Evolutionary conservation across 2,888 invertebrate species (phyloP), one percentile per base, ranked within the genome.

Genomic region (Pedicia rivosa): DNA sequence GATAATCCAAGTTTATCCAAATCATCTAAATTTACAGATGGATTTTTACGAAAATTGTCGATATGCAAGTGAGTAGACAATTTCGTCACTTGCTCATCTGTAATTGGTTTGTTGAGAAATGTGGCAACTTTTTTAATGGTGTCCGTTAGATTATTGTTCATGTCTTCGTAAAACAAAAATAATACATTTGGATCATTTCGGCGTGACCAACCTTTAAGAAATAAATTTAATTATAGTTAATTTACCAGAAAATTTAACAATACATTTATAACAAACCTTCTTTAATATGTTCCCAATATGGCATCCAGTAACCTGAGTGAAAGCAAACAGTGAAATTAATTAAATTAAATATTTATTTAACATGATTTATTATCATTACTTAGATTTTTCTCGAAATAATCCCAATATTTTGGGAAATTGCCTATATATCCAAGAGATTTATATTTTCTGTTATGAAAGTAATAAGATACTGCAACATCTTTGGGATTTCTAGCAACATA

Each of bases 401-500:
- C 57, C 76, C 78, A 81, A 50, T 72, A 81, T 22, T 67, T 70
- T 45, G 67, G 64, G 45, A 80, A 79, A 49, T 77, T 73, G 6
- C 78, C 74, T 1, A 53, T 50, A 46, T 74, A 81, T 1, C 77
- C 78, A 50, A 76, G 76, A 0, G 78, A 78, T 37, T 70, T 66
- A 44, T 76, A 72, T 1, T 75, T 56, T 36, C 73, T 65, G 54
- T 81, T 81, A 33, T 86, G 68, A 53, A 84, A 76, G 50, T 78
- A 90, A 56, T 73, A 86, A 0, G 88, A 88, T 0, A 87, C 80
- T 0, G 74, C 76, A 0, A 84, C 81, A 55, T 90, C 88, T 54
- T 83, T 79, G 0, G 88, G 86, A 59, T 90, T 83, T 38, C 90
- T 66, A 0, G 82, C 79, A 0, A 88, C 76, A 50, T 88, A 90